These are phyloP conservation scores for Lepeophtheirus salmonis DNA, from an alignment of 1,140 invertebrate genomes.

Conservation along the genomic window DNA sequence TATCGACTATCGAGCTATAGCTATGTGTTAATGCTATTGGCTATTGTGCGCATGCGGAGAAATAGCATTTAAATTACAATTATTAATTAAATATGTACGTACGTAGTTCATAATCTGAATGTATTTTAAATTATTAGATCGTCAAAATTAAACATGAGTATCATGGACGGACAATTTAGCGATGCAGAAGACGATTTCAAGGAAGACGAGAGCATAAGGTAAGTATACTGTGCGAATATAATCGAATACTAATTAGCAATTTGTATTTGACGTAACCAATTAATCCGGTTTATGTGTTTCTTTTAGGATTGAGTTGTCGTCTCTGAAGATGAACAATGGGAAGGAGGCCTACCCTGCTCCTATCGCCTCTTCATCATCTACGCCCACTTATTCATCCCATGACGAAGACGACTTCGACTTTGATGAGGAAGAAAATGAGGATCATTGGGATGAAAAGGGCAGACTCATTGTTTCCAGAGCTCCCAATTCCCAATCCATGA, in stretches of 20 bases:
- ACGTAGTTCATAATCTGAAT: no score
- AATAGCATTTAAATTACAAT: no score
- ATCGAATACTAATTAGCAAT: no score
- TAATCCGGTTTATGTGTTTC: background rate
- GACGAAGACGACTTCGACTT: conserved; percentile 25
- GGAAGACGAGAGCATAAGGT: background rate
- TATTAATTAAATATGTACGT: no score
- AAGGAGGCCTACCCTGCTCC: background rate
- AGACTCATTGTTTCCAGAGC: background rate
- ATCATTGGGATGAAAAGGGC: conserved; percentile 20
- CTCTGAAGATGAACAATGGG: background rate
- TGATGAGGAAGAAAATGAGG: conserved; percentile 27
- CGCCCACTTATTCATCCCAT: conserved; percentile 22
- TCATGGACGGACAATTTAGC: conserved; percentile 13
- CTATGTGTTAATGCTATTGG: no score
- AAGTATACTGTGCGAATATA: no score
- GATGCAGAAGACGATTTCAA: conserved; percentile 9
- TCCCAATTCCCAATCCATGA: conserved; percentile 21
- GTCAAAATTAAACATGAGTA: no score
- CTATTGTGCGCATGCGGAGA: no score
- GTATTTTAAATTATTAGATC: no score
- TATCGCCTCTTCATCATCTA: background rate
- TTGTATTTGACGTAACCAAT: background rate
- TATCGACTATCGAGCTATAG: no score
- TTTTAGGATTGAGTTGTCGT: background rate